These are phyloP conservation scores for Malacosoma neustria DNA, from an alignment of 2,888 invertebrate genomes.

Conservation along the genomic window DNA sequence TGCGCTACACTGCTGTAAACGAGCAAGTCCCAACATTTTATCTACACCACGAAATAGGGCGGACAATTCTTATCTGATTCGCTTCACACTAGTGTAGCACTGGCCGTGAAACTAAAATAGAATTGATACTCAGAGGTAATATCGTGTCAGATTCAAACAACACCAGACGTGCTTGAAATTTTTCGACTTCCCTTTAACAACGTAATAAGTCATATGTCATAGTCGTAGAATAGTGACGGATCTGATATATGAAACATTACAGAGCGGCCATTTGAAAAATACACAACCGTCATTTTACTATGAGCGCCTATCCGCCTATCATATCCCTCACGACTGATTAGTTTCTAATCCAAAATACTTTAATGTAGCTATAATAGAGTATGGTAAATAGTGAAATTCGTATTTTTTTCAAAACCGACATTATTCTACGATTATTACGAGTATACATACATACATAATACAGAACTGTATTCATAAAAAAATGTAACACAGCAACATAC, in stretches of 20 bases:
- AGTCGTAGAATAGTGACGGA: too few relatives aligned
- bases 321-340: too few relatives aligned
- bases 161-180: conserved; percentile 55
- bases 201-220: too few relatives aligned
- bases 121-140: conserved; percentile 75
- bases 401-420: too few relatives aligned
- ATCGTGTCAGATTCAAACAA: conserved; percentile 62
- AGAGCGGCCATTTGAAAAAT: too few relatives aligned
- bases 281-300: too few relatives aligned
- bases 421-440: too few relatives aligned
- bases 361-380: too few relatives aligned
- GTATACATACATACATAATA: conserved; percentile 32
- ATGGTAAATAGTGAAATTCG: too few relatives aligned
- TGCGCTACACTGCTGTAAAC: conserved; percentile 41
- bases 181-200: conserved; percentile 34
- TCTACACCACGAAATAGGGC: not conserved
- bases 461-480: conserved; percentile 23
- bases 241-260: too few relatives aligned
- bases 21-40: conserved; percentile 1
- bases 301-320: too few relatives aligned
- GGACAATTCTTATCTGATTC: not conserved
- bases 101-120: conserved; percentile 52
- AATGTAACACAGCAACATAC: conserved; percentile 55
- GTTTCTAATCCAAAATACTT: too few relatives aligned
- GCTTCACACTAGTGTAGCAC: conserved; percentile 33